These are phyloP conservation scores for Papio anubis DNA, from an alignment of 2,113 vertebrate genomes.

Conservation along the genomic window DNA sequence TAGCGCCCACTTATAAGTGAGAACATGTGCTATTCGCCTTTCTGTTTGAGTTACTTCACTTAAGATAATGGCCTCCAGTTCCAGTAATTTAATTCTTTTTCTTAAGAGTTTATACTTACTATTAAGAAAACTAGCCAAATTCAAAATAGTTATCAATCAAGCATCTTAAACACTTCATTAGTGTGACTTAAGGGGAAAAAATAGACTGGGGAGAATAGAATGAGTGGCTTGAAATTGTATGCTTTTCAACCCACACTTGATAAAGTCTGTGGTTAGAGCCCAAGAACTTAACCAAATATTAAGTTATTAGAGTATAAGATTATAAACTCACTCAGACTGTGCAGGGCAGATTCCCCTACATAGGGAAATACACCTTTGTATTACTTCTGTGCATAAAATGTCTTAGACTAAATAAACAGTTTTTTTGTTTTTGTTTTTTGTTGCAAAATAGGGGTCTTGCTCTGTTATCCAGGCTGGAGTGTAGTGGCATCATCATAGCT, in stretches of 20 bases:
- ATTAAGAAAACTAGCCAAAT: neutral
- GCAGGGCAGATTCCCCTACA: too few relatives aligned
- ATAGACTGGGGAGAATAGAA: neutral
- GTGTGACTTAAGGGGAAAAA: neutral
- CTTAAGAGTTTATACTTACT: neutral
- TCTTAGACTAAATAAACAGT: neutral
- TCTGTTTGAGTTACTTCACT: too few relatives aligned
- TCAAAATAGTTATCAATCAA: neutral
- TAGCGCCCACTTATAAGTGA: too few relatives aligned
- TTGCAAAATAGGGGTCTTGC: too few relatives aligned
- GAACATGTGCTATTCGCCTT: too few relatives aligned
- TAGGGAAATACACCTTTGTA: neutral
- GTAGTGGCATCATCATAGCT: too few relatives aligned
- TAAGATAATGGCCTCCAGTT: too few relatives aligned
- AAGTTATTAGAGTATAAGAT: neutral
- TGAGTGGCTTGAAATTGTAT: neutral
- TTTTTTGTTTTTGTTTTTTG: neutral
- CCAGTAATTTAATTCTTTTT: neutral
- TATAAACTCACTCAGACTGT: neutral
- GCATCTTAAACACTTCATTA: neutral
- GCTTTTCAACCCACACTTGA: neutral
- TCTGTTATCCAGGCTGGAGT: too few relatives aligned
- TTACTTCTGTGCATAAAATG: neutral
- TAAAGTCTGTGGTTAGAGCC: too few relatives aligned
- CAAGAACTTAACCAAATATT: neutral